Evolutionary conservation across 2,113 vertebrate genomes (phyloP), one percentile per base, ranked within the genome.

Genomic region (Toxotes chatareus): DNA sequence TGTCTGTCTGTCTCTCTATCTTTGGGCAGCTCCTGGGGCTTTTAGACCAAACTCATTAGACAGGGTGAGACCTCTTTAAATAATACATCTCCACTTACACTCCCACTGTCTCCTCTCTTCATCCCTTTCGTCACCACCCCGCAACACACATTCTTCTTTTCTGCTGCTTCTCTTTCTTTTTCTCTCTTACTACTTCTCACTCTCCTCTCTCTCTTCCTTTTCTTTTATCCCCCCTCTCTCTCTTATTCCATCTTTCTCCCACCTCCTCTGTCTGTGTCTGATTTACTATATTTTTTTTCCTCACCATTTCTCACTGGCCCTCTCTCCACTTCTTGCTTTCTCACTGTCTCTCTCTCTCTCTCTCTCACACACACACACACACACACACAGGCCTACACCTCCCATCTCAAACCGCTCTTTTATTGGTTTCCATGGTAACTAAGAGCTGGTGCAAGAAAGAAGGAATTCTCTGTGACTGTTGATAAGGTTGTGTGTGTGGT

Each of bases 401-500:
- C 87, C 85, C 82, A 81, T 94, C 91, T 93, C 89, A 93, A 94
- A 86, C 89, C 82, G 64, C 85, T 91, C 91, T 92, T 94, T 92
- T 93, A 93, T 92, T 94, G 89, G 93, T 94, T 94, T 92, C 93
- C 92, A 95, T 94, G 92, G 93, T 93, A 95, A 91, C 93, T 92
- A 93, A 93, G 92, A 93, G 88, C 90, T 92, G 83, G 92, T 91
- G 89, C 82, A 66, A 91, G 91, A 85, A 93, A 92, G 90, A 91
- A 88, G 84, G 91, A 93, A 93, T 94, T 91, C 89, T 91, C 89
- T n/a, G 82, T 92, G 92, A 91, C 92, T 93, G 90, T 93, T 92
- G 92, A 94, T 92, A 89, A 87, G 89, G 82, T 51, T 86, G 73
- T 83, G 79, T 78, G 59, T 49, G 77, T 63, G 60, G 63, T 23